Conservation (phyloP, 2,113 vertebrate genomes). For the Eleginops maclovinus region DNA sequence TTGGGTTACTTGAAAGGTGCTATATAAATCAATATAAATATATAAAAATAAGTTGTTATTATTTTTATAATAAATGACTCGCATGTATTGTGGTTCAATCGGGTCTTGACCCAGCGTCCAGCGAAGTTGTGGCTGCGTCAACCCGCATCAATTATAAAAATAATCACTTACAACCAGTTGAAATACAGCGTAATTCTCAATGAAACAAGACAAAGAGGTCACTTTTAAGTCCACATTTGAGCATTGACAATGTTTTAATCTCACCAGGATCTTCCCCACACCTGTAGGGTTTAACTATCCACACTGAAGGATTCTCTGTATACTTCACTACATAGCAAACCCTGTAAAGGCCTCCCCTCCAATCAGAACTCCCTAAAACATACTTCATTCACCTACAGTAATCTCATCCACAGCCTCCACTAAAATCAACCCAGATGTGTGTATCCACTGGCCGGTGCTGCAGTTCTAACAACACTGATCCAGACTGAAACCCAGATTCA, state of each 20-base stretch:
- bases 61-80: no score
- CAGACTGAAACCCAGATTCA: conserved; percentile 8
- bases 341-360: conserved; percentile 12
- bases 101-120: no score
- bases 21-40: no score
- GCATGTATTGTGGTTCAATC: no score
- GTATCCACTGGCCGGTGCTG: not conserved
- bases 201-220: no score
- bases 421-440: not conserved
- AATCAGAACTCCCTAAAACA: not conserved
- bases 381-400: not conserved
- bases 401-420: not conserved
- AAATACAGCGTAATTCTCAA: no score
- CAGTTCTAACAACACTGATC: not conserved
- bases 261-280: not conserved
- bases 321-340: conserved; percentile 5
- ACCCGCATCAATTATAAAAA: no score
- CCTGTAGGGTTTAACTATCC: not conserved
- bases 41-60: no score
- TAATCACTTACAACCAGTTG: no score
- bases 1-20: no score
- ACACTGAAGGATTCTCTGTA: not conserved
- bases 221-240: no score
- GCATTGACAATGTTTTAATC: not conserved
- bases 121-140: no score